A percentile compares a stretch with the other conserved stretches of the same genome.
phyloP scores from a whole-genome alignment of 2,888 invertebrate genomes.

The Heliconius hortense region DNA sequence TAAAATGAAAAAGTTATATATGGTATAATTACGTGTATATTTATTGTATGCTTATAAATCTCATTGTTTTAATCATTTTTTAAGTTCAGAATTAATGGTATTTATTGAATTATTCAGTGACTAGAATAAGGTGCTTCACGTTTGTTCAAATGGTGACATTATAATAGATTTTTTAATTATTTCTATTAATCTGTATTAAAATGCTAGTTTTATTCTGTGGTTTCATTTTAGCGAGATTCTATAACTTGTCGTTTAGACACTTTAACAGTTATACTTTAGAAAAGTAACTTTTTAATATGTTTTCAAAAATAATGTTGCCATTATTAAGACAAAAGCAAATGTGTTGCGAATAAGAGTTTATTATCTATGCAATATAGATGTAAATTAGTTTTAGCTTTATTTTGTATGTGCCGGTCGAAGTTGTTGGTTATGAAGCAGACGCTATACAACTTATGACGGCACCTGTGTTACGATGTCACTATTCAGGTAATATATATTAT shows the following conservation, averaged over 20 bases:
- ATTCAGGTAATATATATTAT: constrained; percentile 44
- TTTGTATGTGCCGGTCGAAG: constrained; percentile 39
- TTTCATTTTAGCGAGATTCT: background rate
- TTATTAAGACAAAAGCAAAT: constrained; percentile 29
- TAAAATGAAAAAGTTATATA: constrained; percentile 26
- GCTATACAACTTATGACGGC: constrained; percentile 34
- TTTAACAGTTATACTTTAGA: background rate
- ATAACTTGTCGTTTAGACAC: background rate
- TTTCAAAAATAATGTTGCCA: constrained; percentile 38
- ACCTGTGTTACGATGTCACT: constrained; percentile 43
- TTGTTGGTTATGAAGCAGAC: constrained; percentile 37
- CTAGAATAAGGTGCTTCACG: constrained; percentile 38
- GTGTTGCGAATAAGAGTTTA: constrained; percentile 34
- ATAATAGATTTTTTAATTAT: constrained; percentile 15
- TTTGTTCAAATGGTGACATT: constrained; percentile 35
- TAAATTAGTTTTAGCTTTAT: constrained; percentile 44
- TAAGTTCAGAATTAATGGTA: constrained; percentile 42
- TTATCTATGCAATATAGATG: constrained; percentile 39
- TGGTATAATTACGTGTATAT: constrained; percentile 32
- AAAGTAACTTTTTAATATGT: constrained; percentile 4
- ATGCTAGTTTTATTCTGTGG: constrained; percentile 6
- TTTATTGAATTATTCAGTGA: constrained; percentile 44
- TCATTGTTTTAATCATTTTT: constrained; percentile 41
- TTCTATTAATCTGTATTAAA: background rate
- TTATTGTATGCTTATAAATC: constrained; percentile 36